These are phyloP conservation scores for Lepidostoma basale DNA, from an alignment of 1,140 invertebrate genomes.

Conservation along the genomic window DNA sequence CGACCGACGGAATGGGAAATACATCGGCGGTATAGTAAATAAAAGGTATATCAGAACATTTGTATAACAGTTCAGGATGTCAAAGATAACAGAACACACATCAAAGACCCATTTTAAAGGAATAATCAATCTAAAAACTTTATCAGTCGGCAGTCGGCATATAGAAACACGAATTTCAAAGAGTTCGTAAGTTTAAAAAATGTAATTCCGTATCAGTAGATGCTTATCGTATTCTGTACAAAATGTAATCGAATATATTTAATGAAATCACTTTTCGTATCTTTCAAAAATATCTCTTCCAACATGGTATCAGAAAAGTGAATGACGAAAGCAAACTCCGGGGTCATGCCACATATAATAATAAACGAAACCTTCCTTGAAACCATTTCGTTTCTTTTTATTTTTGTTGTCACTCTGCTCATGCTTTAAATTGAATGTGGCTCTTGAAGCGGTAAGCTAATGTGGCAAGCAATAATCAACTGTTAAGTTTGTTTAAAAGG, in stretches of 20 bases:
- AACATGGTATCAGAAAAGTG: constrained; percentile 14
- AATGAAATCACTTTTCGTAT: neutral
- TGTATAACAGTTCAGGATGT: constrained; percentile 19
- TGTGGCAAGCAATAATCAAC: too few species aligned
- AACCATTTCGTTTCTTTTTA: too few species aligned
- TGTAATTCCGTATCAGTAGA: neutral
- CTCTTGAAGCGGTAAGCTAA: too few species aligned
- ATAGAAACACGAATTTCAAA: constrained; percentile 9
- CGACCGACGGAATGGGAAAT: too few species aligned
- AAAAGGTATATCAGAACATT: constrained; percentile 12
- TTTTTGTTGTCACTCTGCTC: too few species aligned
- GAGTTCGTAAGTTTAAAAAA: constrained; percentile 9
- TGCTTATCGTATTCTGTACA: constrained; percentile 3
- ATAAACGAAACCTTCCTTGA: too few species aligned
- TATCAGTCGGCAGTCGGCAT: constrained; percentile 20
- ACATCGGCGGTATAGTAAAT: constrained; percentile 9
- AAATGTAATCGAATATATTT: neutral
- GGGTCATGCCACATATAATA: too few species aligned
- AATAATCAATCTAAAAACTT: constrained; percentile 11
- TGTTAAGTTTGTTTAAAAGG: too few species aligned
- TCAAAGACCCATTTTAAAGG: constrained; percentile 12
- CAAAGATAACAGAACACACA: constrained; percentile 12
- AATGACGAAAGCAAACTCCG: too few species aligned
- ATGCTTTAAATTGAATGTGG: too few species aligned
- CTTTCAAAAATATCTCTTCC: neutral